Evolutionary conservation across 2,888 invertebrate species (phyloP).

Genomic region (Euclidia mi): DNA sequence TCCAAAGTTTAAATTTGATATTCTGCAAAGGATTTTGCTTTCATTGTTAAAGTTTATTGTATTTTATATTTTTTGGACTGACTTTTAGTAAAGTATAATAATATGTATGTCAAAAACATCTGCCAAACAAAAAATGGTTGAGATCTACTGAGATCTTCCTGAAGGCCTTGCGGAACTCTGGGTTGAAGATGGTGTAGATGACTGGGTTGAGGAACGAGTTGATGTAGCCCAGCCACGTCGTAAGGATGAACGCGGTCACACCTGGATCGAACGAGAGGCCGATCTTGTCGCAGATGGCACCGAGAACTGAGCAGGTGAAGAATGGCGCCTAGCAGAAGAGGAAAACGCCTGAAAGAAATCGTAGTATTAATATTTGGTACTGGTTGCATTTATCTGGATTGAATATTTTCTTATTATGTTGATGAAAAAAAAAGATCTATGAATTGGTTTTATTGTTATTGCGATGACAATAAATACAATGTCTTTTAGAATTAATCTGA

Average conservation of each 20-base stretch:
- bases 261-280: slow-evolving; percentile 95
- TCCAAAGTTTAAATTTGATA: background rate
- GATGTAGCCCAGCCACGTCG: slow-evolving; percentile 99
- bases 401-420: no score
- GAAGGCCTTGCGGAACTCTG: slow-evolving; percentile 99
- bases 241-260: slow-evolving; percentile 97
- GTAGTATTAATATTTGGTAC: background rate
- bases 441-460: no score
- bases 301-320: slow-evolving; percentile 99
- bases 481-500: no score
- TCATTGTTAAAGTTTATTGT: background rate
- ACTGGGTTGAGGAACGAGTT: slow-evolving; percentile 98
- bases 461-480: no score
- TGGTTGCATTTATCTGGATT: no score
- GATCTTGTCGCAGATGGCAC: slow-evolving; percentile 98
- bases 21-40: background rate
- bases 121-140: slow-evolving; percentile 23
- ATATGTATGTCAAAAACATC: slow-evolving; percentile 31
- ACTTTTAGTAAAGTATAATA: background rate
- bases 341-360: slow-evolving; percentile 96
- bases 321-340: slow-evolving; percentile 99
- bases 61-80: no score
- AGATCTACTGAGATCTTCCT: slow-evolving; percentile 93
- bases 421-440: no score
- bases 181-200: slow-evolving; percentile 98